Base-by-base conservation (phyloP, 2,888 invertebrate species). In the Andrena chrysosceles region DNA sequence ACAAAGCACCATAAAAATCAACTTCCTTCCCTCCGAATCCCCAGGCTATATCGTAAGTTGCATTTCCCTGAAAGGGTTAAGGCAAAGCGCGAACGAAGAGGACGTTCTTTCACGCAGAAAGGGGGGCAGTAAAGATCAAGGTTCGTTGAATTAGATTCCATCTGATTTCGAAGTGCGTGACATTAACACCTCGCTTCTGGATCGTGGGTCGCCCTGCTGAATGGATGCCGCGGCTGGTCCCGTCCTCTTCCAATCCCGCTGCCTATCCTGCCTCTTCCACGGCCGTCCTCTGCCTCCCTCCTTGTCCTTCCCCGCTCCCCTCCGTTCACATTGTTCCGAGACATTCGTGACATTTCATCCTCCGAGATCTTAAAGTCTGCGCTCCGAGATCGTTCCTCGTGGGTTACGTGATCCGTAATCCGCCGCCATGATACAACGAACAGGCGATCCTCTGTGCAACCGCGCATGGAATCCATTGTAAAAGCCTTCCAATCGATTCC, bases 281-380 rank as follows among this genome's bases (percentile, higher is more conserved):
- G 64, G 74, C 64, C 76, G 60, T 77, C 67, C 68, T 73, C 56
- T 78, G 83, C 76, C 72, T 76, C 80, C 70, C 69, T 76, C 80
- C 70, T 68, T 79, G 83, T 84, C 79, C 81, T 84, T 72, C 79
- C 79, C 83, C 42, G 42, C 16, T 74, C 83, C 81, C 80, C 49
- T 77, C 73, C 23, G 68, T 62, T 62, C 70, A 73, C 74, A 81
- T 87, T 87, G 86, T 81, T 84, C 78, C 87, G 73, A 86, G 85
- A 88, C 88, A 88, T 88, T 88, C 91, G 86, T 91, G 91, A 91
- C 91, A 91, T 90, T 90, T 91, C 89, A 85, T 90, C 86, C 89
- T 86, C 86, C 84, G 83, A 71, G 89, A 87, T 90, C 90, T 91
- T 89, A 90, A 89, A 86, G 86, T 89, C 89, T 79, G 81, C 81